Evolutionary conservation across 2,113 vertebrate species (phyloP), one percentile per base, ranked within the genome.

Genomic region (Oplegnathus fasciatus): DNA sequence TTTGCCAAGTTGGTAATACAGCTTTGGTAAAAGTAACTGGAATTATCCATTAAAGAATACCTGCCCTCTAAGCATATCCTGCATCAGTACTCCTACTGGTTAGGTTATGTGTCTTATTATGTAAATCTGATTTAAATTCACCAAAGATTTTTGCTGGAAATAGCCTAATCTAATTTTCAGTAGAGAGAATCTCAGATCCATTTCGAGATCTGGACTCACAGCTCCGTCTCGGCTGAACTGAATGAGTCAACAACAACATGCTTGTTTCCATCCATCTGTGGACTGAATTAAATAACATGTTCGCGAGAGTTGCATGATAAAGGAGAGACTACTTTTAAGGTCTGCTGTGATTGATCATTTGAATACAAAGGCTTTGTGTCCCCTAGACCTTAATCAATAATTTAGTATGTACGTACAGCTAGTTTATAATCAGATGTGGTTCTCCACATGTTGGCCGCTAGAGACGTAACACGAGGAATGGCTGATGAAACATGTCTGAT

Each of bases 291-390:
- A 80, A 83, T 8, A 83, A 60, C 20, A 70, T 69, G 82, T 55
- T 58, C 14, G 60, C 17, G 34, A 55, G 50, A 40, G 52, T 17
- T 78, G 81, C 86, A 75, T 78, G 50, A 48, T 55, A 79, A 32
- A 83, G 65, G 54, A 17, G 48, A 62, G 28, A 42, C 37, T 42
- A 8, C 28, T 81, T 83, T 86, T 61, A 82, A 65, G 67, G 50
- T 68, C 83, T 60, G 50, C 52, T 34, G 40, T 87, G 71, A 88
- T 87, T 81, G 58, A 84, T 86, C 75, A 87, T 89, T 91, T 69
- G 65, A 18, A 75, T 57, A 20, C 5, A 64, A 77, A 80, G 73
- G 18, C 76, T 58, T 67, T 82, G 54, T 75, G 73, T 68, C 22
- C 28, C 48, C 7, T 32, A 0, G 34, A 26, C 48, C 22, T 48